Percentiles rank a stretch among this genome's conserved stretches.
These are phyloP conservation scores for Drosophila nr. fundita DNA, from an alignment of 2,888 invertebrate species.

Conservation along the genomic window DNA sequence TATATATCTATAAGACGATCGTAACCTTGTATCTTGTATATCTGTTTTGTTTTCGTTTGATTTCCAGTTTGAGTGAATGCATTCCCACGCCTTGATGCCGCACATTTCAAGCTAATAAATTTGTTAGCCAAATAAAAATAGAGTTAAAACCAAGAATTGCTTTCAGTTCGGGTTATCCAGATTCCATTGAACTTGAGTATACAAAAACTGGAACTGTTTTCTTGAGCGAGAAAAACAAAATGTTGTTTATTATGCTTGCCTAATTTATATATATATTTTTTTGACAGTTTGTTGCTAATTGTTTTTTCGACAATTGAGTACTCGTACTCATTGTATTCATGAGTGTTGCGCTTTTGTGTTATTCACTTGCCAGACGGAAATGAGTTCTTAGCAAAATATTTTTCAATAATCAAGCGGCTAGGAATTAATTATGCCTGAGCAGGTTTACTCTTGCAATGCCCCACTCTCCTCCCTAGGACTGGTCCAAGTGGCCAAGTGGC, in stretches of 20 bases:
- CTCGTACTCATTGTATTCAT: conserved; percentile 28
- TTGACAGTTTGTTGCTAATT: conserved; percentile 74
- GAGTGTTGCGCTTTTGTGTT: conserved; percentile 54
- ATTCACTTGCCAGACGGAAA: conserved; percentile 66
- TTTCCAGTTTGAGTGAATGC: conserved; percentile 45
- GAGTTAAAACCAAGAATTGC: background rate
- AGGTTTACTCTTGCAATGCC: conserved; percentile 16
- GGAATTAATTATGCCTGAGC: conserved; percentile 62
- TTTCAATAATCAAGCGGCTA: conserved; percentile 38
- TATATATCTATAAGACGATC: conserved; percentile 9
- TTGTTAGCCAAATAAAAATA: conserved; percentile 46
- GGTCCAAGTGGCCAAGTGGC: conserved; percentile 13
- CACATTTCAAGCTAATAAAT: conserved; percentile 65
- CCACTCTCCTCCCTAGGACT: conserved; percentile 8
- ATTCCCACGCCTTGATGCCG: conserved; percentile 72
- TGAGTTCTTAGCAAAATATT: conserved; percentile 52
- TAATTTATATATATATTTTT: conserved; percentile 26
- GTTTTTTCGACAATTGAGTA: conserved; percentile 29
- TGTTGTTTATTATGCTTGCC: conserved; percentile 28
- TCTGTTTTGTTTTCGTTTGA: conserved; percentile 24
- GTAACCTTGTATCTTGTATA: conserved; percentile 49
- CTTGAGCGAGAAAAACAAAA: conserved; percentile 4
- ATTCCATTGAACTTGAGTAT: conserved; percentile 40
- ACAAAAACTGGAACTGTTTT: conserved; percentile 51
- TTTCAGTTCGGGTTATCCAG: conserved; percentile 16